Evolutionary conservation across 2,113 vertebrate genomes (phyloP).

Genomic region (Caretta caretta): DNA sequence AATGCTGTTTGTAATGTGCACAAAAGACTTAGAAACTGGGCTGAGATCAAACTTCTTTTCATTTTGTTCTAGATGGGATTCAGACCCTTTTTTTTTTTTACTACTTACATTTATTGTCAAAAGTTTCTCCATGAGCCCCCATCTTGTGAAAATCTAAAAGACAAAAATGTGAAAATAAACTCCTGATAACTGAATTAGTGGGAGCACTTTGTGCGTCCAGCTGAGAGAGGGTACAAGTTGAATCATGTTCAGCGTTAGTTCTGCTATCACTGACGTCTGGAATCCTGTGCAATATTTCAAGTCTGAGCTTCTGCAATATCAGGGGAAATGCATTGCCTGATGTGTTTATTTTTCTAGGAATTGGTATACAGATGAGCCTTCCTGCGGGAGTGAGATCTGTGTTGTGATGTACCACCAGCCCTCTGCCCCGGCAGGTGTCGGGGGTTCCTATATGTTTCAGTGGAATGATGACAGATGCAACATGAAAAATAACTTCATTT

Average conservation of each 20-base stretch:
- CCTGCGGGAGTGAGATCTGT: conserved; percentile 92
- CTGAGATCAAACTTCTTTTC: background rate
- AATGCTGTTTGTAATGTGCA: background rate
- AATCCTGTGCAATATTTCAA: fast-evolving
- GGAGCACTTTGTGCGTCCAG: fast-evolving
- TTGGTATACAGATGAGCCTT: conserved; percentile 94
- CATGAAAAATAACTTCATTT: conserved; percentile 96
- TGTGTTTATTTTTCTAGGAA: conserved; percentile 80
- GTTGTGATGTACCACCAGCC: conserved; percentile 93
- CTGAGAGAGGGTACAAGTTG: fast-evolving
- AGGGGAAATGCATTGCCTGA: fast-evolving
- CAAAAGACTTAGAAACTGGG: background rate
- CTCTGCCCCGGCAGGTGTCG: conserved; percentile 79
- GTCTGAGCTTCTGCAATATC: background rate
- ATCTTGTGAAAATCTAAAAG: background rate
- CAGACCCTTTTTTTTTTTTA: background rate
- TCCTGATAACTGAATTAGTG: fast-evolving
- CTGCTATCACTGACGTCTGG: background rate
- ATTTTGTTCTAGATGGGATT: background rate
- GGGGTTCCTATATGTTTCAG: conserved; percentile 88
- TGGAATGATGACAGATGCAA: conserved; percentile 95
- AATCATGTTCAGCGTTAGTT: background rate
- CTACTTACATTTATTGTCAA: background rate
- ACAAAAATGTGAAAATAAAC: background rate
- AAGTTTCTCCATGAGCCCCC: background rate